These are phyloP conservation scores for Epizoanthus rinbou DNA, from an alignment of 92 coral and sea anemone genomes.

Conservation along the genomic window DNA sequence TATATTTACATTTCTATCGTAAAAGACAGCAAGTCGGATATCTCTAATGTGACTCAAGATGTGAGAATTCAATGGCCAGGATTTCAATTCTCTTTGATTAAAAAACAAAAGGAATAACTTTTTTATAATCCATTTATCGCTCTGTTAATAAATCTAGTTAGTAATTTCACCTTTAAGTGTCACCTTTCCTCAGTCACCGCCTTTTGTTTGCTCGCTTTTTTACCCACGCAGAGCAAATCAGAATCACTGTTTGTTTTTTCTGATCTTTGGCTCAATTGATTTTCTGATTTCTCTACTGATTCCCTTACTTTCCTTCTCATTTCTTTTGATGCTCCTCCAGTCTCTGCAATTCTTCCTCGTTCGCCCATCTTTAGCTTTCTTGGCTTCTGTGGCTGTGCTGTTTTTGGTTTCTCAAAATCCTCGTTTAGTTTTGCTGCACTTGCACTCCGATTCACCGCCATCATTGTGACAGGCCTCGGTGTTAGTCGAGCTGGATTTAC, in stretches of 20 bases:
- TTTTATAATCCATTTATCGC: not conserved
- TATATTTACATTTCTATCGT: too few species aligned
- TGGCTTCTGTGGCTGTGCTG: slow-evolving; percentile 8
- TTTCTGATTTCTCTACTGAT: not conserved
- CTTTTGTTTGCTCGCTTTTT: not conserved
- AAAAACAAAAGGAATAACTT: too few species aligned
- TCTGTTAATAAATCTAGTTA: not conserved
- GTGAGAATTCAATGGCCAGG: too few species aligned
- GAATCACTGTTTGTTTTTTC: not conserved
- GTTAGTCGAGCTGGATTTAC: not conserved
- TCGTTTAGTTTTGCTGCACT: not conserved
- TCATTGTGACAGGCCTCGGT: not conserved
- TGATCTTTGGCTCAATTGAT: slow-evolving; percentile 2
- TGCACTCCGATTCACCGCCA: not conserved
- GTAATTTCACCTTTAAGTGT: not conserved
- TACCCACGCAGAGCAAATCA: not conserved
- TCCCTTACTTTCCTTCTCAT: not conserved
- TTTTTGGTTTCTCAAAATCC: not conserved
- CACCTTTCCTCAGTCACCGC: not conserved
- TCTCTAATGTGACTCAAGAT: too few species aligned
- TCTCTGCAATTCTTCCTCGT: not conserved
- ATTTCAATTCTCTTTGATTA: too few species aligned
- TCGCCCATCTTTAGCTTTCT: not conserved
- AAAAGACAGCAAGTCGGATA: too few species aligned
- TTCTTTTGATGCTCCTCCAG: not conserved